Evolutionary conservation across 2,797 vertebrate genomes (phyloP).

Genomic region (Phataginus tricuspis): DNA sequence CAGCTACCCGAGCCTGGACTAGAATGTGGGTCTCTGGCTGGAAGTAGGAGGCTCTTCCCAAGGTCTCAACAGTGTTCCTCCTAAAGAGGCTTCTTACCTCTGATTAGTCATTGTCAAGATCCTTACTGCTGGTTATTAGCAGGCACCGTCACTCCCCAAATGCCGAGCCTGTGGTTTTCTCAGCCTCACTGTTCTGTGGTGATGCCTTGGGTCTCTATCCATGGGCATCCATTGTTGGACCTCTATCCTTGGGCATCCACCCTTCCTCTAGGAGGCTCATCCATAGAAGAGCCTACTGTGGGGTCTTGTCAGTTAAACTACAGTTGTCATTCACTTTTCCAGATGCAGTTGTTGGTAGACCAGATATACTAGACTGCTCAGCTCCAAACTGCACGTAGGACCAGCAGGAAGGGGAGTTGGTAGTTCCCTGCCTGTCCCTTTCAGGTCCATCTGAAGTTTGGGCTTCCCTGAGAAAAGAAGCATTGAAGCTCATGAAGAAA

Average conservation of each 20-base stretch:
- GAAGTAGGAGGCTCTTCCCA: neutral
- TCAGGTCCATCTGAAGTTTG: neutral
- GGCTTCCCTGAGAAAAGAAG: neutral
- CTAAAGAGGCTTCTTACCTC: neutral
- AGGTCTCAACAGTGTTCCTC: neutral
- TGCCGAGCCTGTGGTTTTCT: no score
- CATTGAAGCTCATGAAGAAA: neutral
- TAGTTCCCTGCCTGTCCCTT: neutral
- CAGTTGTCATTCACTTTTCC: neutral
- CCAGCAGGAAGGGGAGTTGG: neutral
- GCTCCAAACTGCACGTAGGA: no score
- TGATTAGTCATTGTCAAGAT: neutral
- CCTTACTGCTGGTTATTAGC: neutral
- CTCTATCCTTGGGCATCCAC: rapidly evolving
- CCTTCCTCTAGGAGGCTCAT: neutral
- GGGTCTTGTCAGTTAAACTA: neutral
- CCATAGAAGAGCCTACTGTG: neutral
- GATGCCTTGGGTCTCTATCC: no score
- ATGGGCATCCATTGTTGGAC: neutral
- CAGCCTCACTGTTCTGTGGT: no score
- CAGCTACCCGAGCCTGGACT: neutral
- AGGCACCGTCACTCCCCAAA: neutral
- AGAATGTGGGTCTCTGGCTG: neutral
- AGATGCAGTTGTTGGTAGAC: neutral
- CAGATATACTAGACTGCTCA: neutral